phyloP scores from a whole-genome alignment of 2,888 invertebrate genomes.

The Homarus gammarus region DNA sequence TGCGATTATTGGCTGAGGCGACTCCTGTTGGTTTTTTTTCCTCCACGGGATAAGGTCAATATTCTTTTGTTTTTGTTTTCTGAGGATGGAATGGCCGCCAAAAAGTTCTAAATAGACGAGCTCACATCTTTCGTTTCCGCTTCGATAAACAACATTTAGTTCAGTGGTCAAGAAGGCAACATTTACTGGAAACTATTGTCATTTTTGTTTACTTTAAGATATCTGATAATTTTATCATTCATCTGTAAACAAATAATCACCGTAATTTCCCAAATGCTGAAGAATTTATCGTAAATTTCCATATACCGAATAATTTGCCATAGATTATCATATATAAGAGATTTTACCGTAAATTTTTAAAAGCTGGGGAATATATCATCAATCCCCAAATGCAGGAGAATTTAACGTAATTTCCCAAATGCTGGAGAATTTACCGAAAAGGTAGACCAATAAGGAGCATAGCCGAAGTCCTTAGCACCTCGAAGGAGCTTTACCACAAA shows the following conservation, averaged over 20 bases:
- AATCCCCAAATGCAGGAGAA: neutral
- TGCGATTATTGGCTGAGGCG: neutral
- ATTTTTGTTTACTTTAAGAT: too few species aligned
- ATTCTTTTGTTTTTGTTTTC: neutral
- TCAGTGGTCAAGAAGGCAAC: too few species aligned
- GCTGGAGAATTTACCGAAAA: neutral
- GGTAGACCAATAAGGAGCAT: neutral
- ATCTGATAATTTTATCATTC: too few species aligned
- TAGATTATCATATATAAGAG: too few species aligned
- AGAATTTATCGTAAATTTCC: neutral
- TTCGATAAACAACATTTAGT: neutral
- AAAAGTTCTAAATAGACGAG: neutral
- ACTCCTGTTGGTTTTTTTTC: neutral
- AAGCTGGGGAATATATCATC: neutral
- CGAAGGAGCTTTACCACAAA: neutral
- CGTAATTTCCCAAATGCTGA: neutral
- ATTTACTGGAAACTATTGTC: too few species aligned
- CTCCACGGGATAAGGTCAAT: neutral
- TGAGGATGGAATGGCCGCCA: too few species aligned
- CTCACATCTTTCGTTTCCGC: neutral
- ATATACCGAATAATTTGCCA: too few species aligned
- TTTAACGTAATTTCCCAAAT: neutral
- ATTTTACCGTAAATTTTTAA: neutral
- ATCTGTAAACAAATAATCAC: too few species aligned
- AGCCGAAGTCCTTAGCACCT: neutral